A percentile compares a stretch with the other conserved stretches of the same genome.
phyloP scores from a whole-genome alignment of 2,888 invertebrate species.

The Coecobrya sp. region DNA sequence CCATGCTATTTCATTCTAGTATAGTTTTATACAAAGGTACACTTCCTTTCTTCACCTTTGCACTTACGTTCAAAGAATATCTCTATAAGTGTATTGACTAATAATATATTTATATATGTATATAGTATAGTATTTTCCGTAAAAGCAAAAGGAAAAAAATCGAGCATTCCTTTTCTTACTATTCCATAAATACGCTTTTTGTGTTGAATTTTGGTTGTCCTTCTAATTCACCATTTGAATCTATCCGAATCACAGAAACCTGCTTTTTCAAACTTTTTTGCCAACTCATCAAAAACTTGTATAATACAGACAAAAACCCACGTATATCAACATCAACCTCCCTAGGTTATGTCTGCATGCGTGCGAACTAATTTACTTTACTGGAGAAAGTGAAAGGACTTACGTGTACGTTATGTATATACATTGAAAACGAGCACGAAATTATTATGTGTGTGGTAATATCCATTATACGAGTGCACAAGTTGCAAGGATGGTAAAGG shows the following conservation, averaged over 20 bases:
- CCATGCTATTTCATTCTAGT: neutral
- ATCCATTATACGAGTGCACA: neutral
- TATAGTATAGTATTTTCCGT: neutral
- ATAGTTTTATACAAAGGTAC: no score
- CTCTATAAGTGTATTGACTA: no score
- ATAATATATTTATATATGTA: no score
- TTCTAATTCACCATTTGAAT: conserved; percentile 58
- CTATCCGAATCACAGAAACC: conserved; percentile 33
- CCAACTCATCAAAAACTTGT: conserved; percentile 71
- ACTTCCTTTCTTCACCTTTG: neutral
- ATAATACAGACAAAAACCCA: conserved; percentile 13
- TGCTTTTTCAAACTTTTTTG: conserved; percentile 64
- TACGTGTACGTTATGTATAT: no score
- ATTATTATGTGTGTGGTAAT: conserved; percentile 46
- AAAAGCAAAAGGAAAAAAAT: neutral
- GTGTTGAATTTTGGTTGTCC: conserved; percentile 51
- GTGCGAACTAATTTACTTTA: neutral
- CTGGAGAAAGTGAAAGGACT: neutral
- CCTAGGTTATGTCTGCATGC: neutral
- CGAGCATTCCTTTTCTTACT: neutral
- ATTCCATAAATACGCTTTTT: neutral
- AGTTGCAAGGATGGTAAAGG: neutral
- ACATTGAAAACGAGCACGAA: neutral
- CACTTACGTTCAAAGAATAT: neutral
- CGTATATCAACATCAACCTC: neutral